Conservation (phyloP, 2,113 vertebrate genomes). For the Pristiophorus japonicus region DNA sequence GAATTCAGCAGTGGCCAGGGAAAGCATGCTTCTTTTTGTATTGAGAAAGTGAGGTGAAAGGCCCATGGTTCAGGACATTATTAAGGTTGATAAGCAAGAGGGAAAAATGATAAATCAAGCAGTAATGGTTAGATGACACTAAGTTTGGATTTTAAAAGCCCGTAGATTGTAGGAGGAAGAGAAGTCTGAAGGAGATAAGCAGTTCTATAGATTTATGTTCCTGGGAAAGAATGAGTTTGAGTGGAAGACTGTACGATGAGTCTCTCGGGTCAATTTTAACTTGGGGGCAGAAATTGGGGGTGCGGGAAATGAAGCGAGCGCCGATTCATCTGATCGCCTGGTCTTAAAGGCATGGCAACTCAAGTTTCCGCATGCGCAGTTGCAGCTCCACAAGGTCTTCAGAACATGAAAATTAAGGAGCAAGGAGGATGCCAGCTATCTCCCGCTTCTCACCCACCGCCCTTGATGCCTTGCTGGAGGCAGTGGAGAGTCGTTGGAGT, state of each 20-base stretch:
- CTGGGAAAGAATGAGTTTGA: background rate
- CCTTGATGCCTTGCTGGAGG: no score
- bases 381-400: no score
- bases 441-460: no score
- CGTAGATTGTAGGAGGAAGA: background rate
- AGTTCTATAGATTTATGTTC: background rate
- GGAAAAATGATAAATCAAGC: background rate
- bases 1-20: background rate
- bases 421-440: no score
- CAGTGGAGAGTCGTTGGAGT: no score
- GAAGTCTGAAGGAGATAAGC: background rate
- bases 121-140: background rate
- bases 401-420: no score
- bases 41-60: background rate
- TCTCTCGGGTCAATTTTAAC: background rate
- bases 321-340: background rate
- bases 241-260: background rate
- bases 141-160: background rate
- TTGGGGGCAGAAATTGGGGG: background rate
- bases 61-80: background rate
- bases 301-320: background rate
- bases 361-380: no score
- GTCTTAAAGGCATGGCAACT: no score
- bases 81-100: background rate
- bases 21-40: background rate